A percentile compares a stretch with the other conserved stretches of the same genome.
Evolutionary conservation across 2,113 vertebrate genomes (phyloP).

Genomic region (Toxotes chatareus): DNA sequence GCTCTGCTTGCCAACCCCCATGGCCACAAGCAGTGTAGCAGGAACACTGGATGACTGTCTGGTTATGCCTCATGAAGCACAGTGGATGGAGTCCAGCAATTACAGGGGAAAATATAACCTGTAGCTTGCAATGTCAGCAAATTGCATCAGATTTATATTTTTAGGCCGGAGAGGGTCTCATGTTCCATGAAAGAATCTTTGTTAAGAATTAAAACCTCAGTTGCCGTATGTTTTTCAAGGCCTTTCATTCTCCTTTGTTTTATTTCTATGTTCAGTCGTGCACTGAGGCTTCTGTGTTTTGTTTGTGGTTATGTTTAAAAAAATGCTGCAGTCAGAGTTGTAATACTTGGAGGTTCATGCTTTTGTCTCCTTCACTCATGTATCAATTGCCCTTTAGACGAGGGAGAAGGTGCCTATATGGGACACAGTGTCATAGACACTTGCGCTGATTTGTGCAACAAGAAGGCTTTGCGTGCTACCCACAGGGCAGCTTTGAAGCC

Average conservation of each 20-base stretch:
- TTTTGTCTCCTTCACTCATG: background rate
- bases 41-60: slow-evolving; percentile 48
- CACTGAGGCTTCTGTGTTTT: slow-evolving; percentile 29
- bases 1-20: slow-evolving; percentile 50
- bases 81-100: slow-evolving; percentile 56
- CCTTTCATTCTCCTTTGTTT: slow-evolving; percentile 27
- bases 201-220: slow-evolving; percentile 32
- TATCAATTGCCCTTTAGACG: slow-evolving; percentile 18
- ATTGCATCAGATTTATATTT: slow-evolving; percentile 50
- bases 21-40: slow-evolving; percentile 61
- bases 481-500: slow-evolving; percentile 43
- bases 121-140: slow-evolving; percentile 60
- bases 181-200: slow-evolving; percentile 42
- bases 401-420: slow-evolving; percentile 11
- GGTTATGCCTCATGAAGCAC: slow-evolving; percentile 53
- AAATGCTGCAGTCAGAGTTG: background rate
- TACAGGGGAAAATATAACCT: slow-evolving; percentile 49
- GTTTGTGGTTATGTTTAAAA: slow-evolving; percentile 13
- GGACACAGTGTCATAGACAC: background rate
- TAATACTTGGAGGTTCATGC: slow-evolving; percentile 19
- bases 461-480: slow-evolving; percentile 23
- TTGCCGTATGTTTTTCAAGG: background rate
- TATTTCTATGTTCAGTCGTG: slow-evolving; percentile 13
- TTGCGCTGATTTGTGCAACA: slow-evolving; percentile 33
- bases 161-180: background rate